Conservation (phyloP, 1,140 invertebrate species). For the Nebria ingens region DNA sequence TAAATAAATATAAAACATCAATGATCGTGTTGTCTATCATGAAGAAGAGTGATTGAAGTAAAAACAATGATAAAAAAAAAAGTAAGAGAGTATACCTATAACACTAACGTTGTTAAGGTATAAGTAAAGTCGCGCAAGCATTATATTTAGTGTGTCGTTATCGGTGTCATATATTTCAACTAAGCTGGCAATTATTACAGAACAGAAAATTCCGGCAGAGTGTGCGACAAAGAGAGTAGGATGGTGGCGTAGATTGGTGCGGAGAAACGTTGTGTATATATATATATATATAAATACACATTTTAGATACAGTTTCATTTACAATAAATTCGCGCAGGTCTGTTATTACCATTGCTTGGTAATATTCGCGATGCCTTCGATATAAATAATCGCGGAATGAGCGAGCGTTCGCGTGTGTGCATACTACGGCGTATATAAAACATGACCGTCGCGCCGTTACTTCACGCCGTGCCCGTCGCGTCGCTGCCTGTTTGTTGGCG, state of each 20-base stretch:
- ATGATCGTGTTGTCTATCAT: no score
- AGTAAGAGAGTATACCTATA: no score
- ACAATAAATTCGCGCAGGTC: constrained; percentile 2
- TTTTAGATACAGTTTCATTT: constrained; percentile 9
- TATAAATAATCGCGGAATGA: constrained; percentile 8
- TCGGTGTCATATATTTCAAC: constrained; percentile 6
- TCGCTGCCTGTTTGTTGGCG: not conserved
- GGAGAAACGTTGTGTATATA: not conserved
- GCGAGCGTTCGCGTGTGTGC: not conserved
- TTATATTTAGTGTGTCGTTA: no score
- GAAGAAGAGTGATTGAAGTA: no score
- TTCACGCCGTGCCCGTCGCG: not conserved
- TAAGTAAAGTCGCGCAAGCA: no score
- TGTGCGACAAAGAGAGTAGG: not conserved
- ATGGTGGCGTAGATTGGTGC: not conserved
- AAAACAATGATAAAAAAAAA: no score
- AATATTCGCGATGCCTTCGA: constrained; percentile 3
- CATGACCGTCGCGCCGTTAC: not conserved
- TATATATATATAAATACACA: constrained; percentile 6
- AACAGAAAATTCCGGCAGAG: not conserved
- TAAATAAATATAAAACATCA: no score
- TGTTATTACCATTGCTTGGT: constrained; percentile 8
- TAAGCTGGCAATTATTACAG: constrained; percentile 7
- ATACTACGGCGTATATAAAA: constrained; percentile 3
- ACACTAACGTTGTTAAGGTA: no score